A percentile compares a stretch with the other conserved stretches of the same genome.
Conservation (phyloP, 2,888 invertebrate species). For the Tipula vernalis region DNA sequence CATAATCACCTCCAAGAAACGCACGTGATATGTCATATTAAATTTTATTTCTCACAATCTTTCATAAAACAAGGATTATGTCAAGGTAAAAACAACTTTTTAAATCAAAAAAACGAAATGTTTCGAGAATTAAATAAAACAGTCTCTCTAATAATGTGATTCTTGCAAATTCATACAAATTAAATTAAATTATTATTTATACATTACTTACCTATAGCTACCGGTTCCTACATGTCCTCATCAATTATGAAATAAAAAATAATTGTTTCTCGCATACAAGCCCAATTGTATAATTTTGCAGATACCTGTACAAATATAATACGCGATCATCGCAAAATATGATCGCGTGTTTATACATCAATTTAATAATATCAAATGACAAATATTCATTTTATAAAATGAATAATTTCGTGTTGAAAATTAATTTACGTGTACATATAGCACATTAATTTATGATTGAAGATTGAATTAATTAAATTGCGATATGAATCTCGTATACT, state of each 20-base stretch:
- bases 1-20: background rate
- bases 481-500: background rate
- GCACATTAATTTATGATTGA: background rate
- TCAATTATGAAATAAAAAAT: background rate
- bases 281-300: background rate
- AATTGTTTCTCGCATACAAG: background rate
- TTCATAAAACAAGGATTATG: background rate
- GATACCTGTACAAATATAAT: background rate
- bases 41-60: background rate
- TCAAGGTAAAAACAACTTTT: background rate
- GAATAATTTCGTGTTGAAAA: background rate
- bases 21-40: background rate
- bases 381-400: background rate
- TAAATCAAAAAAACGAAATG: background rate
- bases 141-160: background rate
- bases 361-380: background rate
- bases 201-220: background rate
- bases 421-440: background rate
- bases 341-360: background rate
- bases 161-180: background rate
- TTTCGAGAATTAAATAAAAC: background rate
- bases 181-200: background rate
- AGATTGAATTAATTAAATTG: background rate
- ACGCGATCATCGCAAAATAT: background rate
- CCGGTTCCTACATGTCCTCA: background rate